Evolutionary conservation across 2,888 invertebrate genomes (phyloP), one percentile per base, ranked within the genome.

Genomic region (Apodemia zela): DNA sequence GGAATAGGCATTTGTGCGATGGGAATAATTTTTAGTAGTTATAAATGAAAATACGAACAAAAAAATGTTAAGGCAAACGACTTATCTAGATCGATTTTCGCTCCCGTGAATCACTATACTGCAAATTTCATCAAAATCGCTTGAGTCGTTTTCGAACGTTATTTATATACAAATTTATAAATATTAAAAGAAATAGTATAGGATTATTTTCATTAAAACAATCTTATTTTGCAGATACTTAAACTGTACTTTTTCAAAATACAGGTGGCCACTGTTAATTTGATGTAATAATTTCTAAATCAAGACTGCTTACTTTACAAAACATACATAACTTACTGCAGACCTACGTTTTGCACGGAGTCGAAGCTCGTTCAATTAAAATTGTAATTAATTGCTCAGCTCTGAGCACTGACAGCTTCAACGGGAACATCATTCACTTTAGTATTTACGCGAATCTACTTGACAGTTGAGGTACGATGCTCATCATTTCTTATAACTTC

Each of bases 301-400:
- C 45, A 45, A n/a, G 45, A 45, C 45, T 15, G 15, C 15, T 15
- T 42, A 15, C 45, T 47, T 47, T 47, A 7, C 45, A n/a, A 47
- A 47, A 47, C 45, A 17, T n/a, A 47, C 15, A 65, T 66, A 68
- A 69, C 66, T 71, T 69, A 68, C 68, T 67, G 63, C 66, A 68
- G 65, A 68, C 75, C 75, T 77, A n/a, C 79, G 62, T 69, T 68
- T 64, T 63, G 68, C 63, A 33, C 66, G 66, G 45, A 63, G 71
- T 82, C 74, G 79, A 79, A 82, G 78, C 54, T 54, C 78, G 75
- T 82, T 81, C 83, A 86, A 86, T 87, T 85, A 90, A 89, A 88
- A 84, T 82, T 80, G 79, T 87, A 86, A 89, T 89, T 89, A 89
- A 90, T 90, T 86, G 84, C 84, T 81, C 73, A 75, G 79, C 78